Evolutionary conservation across 1,140 invertebrate species (phyloP), one percentile per base, ranked within the genome.

Genomic region (Bicyclus anynana): DNA sequence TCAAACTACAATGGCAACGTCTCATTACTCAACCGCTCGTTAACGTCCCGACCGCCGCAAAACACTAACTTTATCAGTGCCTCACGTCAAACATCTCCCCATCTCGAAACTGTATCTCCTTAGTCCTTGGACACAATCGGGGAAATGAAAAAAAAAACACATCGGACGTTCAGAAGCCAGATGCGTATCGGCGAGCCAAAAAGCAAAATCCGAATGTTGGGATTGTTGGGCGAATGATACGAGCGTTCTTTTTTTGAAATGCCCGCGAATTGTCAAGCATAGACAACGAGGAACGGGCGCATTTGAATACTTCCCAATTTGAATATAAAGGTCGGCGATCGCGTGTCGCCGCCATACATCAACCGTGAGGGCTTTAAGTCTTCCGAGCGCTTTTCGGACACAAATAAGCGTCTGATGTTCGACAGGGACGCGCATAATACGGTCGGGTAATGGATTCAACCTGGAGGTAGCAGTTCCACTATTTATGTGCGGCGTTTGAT

Each of bases 11-110:
- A 87, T 82, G 73, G 78, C 74, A 55, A 33, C 63, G 72, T 69
- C 80, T 84, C 78, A 84, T 87, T 84, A 87, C 84, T 84, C 84
- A 87, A 69, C 62, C 58, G 71, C 81, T 87, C 81, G 83, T 86
- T 86, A 86, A 83, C 80, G 80, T 77, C 69, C 59, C 69, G 68
- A 60, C 78, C 74, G 71, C 74, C 72, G 72, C 80, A 76, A 77
- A 78, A 82, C 80, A 80, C 78, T 83, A 84, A 84, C 84, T 87
- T 87, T 87, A 87, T 87, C 84, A 82, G 81, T 66, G 65, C 59
- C 64, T 65, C 69, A 78, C 77, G 84, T 84, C 84, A 82, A 83
- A 84, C 79, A 84, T 87, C 84, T 87, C 56, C 70, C 62, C 74
- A 87, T 84, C 84, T 84, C 72, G 67, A 74, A 62, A 76, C 78